These are phyloP conservation scores for Drosophila tristis DNA, from an alignment of 1,140 invertebrate genomes.

Conservation along the genomic window DNA sequence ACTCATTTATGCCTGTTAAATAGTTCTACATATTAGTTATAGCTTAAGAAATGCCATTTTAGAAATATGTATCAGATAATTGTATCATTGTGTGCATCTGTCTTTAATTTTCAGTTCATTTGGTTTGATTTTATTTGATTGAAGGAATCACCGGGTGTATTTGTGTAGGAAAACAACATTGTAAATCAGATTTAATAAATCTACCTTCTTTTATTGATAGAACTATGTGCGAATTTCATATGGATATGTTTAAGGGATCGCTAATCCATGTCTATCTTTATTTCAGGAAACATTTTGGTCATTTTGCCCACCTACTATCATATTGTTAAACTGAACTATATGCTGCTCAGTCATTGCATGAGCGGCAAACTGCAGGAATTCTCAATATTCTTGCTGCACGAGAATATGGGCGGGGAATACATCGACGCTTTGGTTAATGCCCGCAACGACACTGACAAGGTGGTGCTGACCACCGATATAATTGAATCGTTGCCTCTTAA, in stretches of 20 bases:
- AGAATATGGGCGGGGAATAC: slow-evolving; percentile 48
- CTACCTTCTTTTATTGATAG: slow-evolving; percentile 21
- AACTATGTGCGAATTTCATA: background rate
- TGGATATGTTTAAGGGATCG: background rate
- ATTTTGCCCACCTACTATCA: slow-evolving; percentile 72
- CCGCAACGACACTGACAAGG: slow-evolving; percentile 28
- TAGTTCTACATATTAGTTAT: slow-evolving; percentile 62
- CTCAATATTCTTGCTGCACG: slow-evolving; percentile 58
- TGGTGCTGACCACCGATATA: slow-evolving; percentile 68
- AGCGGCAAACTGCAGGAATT: slow-evolving; percentile 56
- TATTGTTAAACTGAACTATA: slow-evolving; percentile 71
- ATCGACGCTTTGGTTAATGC: slow-evolving; percentile 29
- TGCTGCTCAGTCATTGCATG: slow-evolving; percentile 60
- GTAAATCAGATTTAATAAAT: slow-evolving; percentile 59
- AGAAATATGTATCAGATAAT: slow-evolving; percentile 35
- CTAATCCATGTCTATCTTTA: background rate
- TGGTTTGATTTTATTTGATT: slow-evolving; percentile 13
- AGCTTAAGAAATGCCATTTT: slow-evolving; percentile 52
- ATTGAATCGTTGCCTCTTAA: slow-evolving; percentile 55
- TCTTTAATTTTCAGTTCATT: slow-evolving; percentile 25
- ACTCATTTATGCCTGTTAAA: slow-evolving; percentile 60
- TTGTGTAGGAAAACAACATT: slow-evolving; percentile 52
- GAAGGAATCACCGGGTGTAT: slow-evolving; percentile 29
- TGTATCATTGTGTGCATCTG: slow-evolving; percentile 45
- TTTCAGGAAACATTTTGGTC: slow-evolving; percentile 73